Percentiles rank a stretch among this genome's conserved stretches.
Evolutionary conservation across 2,888 invertebrate genomes (phyloP).

Genomic region (Lysandra bellargus): DNA sequence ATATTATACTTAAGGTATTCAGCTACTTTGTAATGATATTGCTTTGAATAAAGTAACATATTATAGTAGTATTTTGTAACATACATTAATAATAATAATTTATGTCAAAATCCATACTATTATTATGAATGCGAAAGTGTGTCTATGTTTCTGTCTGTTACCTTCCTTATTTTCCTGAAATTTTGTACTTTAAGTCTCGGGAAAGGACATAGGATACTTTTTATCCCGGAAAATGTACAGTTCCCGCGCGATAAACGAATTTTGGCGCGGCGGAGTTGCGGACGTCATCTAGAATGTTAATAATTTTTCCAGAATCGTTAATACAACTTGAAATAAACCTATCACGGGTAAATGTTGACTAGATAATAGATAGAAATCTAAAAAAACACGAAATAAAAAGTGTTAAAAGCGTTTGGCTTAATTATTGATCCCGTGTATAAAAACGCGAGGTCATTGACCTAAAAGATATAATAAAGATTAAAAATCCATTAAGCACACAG

Average conservation of each 20-base stretch:
- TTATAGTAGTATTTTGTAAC: neutral
- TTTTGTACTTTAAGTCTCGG: too few species aligned
- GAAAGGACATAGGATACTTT: too few species aligned
- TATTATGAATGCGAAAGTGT: too few species aligned
- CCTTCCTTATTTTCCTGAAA: too few species aligned
- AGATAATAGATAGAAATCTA: neutral
- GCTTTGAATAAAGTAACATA: too few species aligned
- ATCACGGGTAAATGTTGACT: neutral
- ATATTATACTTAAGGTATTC: too few species aligned
- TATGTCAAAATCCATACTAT: too few species aligned
- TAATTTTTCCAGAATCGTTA: neutral
- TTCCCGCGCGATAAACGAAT: too few species aligned
- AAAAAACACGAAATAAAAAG: neutral
- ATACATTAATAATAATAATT: neutral
- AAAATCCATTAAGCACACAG: constrained; percentile 14
- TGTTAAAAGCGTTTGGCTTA: neutral
- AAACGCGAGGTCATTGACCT: neutral
- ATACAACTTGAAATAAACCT: neutral
- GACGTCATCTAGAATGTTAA: too few species aligned
- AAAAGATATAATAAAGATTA: constrained; percentile 5
- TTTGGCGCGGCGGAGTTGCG: too few species aligned
- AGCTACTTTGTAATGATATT: neutral
- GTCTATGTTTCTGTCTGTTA: too few species aligned
- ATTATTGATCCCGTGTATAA: neutral
- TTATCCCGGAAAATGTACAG: too few species aligned